These are phyloP conservation scores for Hestina assimilis DNA, from an alignment of 1,140 invertebrate species.

Conservation along the genomic window DNA sequence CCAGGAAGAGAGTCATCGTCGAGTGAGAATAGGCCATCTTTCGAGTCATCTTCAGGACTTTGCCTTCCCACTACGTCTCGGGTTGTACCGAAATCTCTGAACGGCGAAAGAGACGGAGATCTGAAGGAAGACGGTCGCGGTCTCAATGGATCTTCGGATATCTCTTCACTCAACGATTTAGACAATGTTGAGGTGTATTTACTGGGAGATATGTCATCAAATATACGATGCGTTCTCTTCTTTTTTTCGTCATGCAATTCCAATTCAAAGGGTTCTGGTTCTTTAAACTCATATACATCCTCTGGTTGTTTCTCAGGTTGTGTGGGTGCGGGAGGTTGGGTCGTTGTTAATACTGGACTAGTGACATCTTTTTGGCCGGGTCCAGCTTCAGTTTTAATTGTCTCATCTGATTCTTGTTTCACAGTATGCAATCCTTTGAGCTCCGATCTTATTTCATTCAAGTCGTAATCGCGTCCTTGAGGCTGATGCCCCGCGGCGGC, in stretches of 20 bases:
- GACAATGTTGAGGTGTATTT: conserved; percentile 70
- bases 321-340: conserved; percentile 44
- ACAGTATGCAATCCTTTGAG: conserved; percentile 85
- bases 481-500: conserved; percentile 40
- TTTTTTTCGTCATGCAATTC: conserved; percentile 84
- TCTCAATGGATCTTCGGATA: conserved; percentile 59
- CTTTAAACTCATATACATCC: conserved; percentile 93
- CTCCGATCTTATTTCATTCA: conserved; percentile 90
- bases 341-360: conserved; percentile 28
- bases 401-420: conserved; percentile 67
- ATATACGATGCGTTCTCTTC: conserved; percentile 79
- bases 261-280: conserved; percentile 91
- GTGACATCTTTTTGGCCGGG: conserved; percentile 58
- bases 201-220: conserved; percentile 77
- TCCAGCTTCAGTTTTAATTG: conserved; percentile 62
- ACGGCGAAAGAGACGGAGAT: conserved; percentile 68
- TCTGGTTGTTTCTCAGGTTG: conserved; percentile 78
- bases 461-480: conserved; percentile 84
- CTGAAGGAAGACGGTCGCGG: conserved; percentile 56
- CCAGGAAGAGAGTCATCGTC: conserved; percentile 79
- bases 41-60: conserved; percentile 78
- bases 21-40: conserved; percentile 80
- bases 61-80: conserved; percentile 44
- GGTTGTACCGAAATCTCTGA: conserved; percentile 64
- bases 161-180: conserved; percentile 70